A percentile compares a stretch with the other conserved stretches of the same genome.
Conservation (phyloP, 2,113 vertebrate genomes). For the Nycticorax nycticorax region DNA sequence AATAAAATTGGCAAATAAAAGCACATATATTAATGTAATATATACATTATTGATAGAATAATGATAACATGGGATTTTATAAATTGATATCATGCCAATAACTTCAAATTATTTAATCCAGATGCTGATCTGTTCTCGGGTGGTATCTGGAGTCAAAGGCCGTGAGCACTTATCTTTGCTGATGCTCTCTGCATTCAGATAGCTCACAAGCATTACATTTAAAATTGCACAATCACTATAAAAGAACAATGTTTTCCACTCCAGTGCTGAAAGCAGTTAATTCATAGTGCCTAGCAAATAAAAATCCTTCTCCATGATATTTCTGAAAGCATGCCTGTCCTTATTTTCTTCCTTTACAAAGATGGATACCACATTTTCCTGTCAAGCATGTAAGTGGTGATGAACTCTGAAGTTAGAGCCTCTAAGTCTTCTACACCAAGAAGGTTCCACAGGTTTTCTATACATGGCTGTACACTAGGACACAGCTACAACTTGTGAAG, state of each 20-base stretch:
- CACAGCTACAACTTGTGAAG: not conserved
- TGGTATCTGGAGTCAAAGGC: not conserved
- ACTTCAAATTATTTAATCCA: not conserved
- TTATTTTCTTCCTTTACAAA: not conserved
- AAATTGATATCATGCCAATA: not conserved
- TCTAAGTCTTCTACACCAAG: not conserved
- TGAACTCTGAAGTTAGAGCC: not conserved
- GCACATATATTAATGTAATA: not conserved
- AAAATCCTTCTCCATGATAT: not conserved
- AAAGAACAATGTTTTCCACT: not conserved
- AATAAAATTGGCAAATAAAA: not conserved
- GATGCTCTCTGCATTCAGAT: not conserved
- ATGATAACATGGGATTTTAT: not conserved
- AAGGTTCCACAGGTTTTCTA: not conserved
- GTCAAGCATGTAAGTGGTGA: not conserved
- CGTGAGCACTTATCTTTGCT: not conserved
- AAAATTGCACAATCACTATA: not conserved
- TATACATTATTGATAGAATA: not conserved
- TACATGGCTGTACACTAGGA: not conserved
- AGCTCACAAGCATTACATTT: not conserved
- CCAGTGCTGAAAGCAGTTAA: not conserved
- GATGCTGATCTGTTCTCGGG: not conserved
- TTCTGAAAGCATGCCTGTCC: not conserved
- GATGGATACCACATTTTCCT: not conserved
- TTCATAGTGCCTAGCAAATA: not conserved